These are phyloP conservation scores for Phyllotreta cruciferae DNA, from an alignment of 2,888 invertebrate genomes.

Conservation along the genomic window DNA sequence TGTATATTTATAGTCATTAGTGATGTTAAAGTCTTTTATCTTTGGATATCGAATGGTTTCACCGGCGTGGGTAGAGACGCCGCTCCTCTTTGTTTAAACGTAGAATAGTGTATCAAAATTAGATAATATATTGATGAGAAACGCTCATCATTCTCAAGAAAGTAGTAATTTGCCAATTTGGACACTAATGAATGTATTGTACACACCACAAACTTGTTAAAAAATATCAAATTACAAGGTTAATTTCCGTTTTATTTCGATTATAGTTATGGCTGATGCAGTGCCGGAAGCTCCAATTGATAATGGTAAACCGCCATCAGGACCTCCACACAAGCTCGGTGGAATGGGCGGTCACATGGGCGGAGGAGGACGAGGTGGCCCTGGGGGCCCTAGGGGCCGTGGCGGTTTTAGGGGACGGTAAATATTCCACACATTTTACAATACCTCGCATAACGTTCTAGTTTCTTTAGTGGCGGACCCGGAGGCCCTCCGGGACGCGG, in stretches of 20 bases:
- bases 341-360: conserved; percentile 35
- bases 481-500: conserved; percentile 48
- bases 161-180: too few relatives aligned
- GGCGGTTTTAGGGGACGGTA: conserved; percentile 46
- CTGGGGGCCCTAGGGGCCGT: conserved; percentile 19
- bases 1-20: too few relatives aligned
- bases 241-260: background rate
- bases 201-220: too few relatives aligned
- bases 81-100: too few relatives aligned
- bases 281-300: conserved; percentile 17
- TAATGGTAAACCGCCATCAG: conserved; percentile 2
- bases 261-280: conserved; percentile 19
- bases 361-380: conserved; percentile 35
- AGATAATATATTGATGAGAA: too few relatives aligned
- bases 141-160: too few relatives aligned
- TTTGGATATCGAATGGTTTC: too few relatives aligned
- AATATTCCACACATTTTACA: conserved; percentile 10
- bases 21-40: too few relatives aligned
- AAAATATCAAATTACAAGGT: too few relatives aligned
- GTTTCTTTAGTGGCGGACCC: conserved; percentile 45
- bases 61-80: too few relatives aligned
- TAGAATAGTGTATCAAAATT: too few relatives aligned
- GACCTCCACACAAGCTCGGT: conserved; percentile 12
- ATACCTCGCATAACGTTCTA: conserved; percentile 12
- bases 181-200: too few relatives aligned